Percentiles rank a stretch among this genome's conserved stretches.
Evolutionary conservation across 2,113 vertebrate species (phyloP).

Genomic region (Hiodon tergisus): DNA sequence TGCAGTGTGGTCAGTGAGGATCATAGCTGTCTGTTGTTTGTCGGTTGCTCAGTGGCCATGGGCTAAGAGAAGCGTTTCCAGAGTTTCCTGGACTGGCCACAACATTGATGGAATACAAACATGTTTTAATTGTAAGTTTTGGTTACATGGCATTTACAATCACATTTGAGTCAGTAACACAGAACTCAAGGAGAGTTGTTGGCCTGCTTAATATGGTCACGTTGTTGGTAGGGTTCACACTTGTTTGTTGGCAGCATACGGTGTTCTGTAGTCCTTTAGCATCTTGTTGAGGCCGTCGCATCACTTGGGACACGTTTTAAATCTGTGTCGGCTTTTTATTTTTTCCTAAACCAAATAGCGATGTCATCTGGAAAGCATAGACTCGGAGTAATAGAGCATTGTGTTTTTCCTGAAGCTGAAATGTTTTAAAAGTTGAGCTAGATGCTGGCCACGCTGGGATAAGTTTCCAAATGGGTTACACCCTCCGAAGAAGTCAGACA

Average conservation of each 20-base stretch:
- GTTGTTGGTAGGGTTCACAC: too few species aligned
- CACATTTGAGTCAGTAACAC: too few species aligned
- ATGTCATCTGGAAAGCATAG: conserved; percentile 50
- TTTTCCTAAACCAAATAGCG: conserved; percentile 39
- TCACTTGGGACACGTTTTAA: conserved; percentile 17
- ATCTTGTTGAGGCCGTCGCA: conserved; percentile 17
- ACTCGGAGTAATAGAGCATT: conserved; percentile 6
- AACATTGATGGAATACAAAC: too few species aligned
- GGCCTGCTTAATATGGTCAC: too few species aligned
- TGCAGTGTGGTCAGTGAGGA: too few species aligned
- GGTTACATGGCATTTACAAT: too few species aligned
- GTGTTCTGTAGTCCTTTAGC: background rate
- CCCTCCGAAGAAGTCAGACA: background rate
- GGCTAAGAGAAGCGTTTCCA: too few species aligned
- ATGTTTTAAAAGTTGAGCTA: conserved; percentile 14
- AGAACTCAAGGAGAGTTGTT: too few species aligned
- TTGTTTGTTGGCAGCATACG: background rate
- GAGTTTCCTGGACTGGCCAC: too few species aligned
- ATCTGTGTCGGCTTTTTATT: conserved; percentile 7
- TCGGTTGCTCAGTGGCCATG: too few species aligned
- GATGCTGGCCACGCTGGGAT: background rate
- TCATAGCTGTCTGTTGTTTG: too few species aligned
- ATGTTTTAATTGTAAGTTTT: too few species aligned
- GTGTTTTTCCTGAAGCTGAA: conserved; percentile 22
- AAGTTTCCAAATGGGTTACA: background rate